Evolutionary conservation across 2,113 vertebrate species (phyloP), one percentile per base, ranked within the genome.

Genomic region (Crotalus helleri): DNA sequence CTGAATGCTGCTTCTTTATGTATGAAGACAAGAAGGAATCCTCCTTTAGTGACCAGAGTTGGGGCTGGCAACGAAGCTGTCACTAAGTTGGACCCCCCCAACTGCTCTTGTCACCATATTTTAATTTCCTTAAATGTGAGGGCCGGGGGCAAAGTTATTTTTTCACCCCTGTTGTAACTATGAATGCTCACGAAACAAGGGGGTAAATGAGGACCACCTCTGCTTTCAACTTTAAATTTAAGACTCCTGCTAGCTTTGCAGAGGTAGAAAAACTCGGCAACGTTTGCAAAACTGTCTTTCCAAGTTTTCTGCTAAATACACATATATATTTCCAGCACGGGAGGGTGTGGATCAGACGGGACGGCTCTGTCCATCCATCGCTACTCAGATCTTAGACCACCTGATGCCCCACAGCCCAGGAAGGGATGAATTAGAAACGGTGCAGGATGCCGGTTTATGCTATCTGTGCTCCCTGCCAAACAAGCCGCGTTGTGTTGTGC

Each of bases 401-500:
- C 51, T 10, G 58, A 57, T 33, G 49, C 29, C 10, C 46, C 2
- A 5, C 89, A 26, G 89, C 92, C 88, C 69, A 17, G 55, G 90
- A 90, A 12, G 33, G 5, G 54, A 64, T 19, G 59, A 91, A 7
- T 92, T 85, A 74, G 69, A 92, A 81, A 90, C 24, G 87, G n/a
- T 64, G 29, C 1, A 92, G 19, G 91, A 39, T 57, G 44, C 33
- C n/a, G 55, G 15, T 92, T 95, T 81, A 44, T 39, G 33, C 15
- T 57, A 19, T 94, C 53, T 51, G 85, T 53, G 7, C 19, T 44
- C 3, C 44, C 17, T 88, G n/a, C n/a, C 51, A 17, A 58, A 85
- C 33, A 21, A 46, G 61, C 94, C 87, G 91, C 55, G 61, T 92
- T 81, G 90, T 33, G 86, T n/a, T 89, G 89, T 95, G 90, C 92